A percentile compares a stretch with the other conserved stretches of the same genome.
Evolutionary conservation across 2,113 vertebrate genomes (phyloP).

Genomic region (Scartelaos histophorus): DNA sequence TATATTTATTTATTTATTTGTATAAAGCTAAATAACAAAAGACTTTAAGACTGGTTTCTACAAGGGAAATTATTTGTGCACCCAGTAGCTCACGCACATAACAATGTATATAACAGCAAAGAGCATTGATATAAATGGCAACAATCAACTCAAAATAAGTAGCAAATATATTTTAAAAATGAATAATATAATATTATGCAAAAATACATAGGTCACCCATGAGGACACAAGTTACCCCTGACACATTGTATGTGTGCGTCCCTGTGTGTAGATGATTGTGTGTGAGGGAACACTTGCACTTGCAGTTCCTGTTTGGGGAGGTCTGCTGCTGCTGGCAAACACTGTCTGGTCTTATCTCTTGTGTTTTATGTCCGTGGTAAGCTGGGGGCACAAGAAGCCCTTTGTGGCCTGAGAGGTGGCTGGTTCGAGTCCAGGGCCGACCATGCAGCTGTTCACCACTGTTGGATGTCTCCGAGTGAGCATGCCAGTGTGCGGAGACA

Average conservation of each 20-base stretch:
- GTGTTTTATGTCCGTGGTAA: slow-evolving; percentile 76
- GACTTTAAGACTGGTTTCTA: too few relatives aligned
- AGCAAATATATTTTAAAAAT: neutral
- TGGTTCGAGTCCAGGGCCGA: slow-evolving; percentile 71
- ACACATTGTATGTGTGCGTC: slow-evolving; percentile 13
- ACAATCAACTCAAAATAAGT: too few relatives aligned
- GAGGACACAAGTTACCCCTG: slow-evolving; percentile 3
- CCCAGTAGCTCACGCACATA: too few relatives aligned
- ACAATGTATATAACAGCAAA: too few relatives aligned
- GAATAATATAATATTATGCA: too few relatives aligned
- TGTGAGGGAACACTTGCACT: slow-evolving; percentile 62
- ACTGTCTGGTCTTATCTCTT: slow-evolving; percentile 76
- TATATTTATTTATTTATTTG: too few relatives aligned
- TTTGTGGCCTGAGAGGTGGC: slow-evolving; percentile 77
- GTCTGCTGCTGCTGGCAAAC: slow-evolving; percentile 67
- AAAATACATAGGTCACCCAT: neutral
- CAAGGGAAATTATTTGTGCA: too few relatives aligned
- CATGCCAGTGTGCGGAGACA: slow-evolving; percentile 22
- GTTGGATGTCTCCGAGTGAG: slow-evolving; percentile 64
- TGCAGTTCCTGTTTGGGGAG: slow-evolving; percentile 73
- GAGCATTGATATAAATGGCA: too few relatives aligned
- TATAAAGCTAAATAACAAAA: too few relatives aligned
- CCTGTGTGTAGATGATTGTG: slow-evolving; percentile 19
- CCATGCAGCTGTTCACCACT: slow-evolving; percentile 80
- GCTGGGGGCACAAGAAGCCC: slow-evolving; percentile 74